Evolutionary conservation across 92 coral and sea anemone species (phyloP).

Genomic region (Epizoanthus stellaris): DNA sequence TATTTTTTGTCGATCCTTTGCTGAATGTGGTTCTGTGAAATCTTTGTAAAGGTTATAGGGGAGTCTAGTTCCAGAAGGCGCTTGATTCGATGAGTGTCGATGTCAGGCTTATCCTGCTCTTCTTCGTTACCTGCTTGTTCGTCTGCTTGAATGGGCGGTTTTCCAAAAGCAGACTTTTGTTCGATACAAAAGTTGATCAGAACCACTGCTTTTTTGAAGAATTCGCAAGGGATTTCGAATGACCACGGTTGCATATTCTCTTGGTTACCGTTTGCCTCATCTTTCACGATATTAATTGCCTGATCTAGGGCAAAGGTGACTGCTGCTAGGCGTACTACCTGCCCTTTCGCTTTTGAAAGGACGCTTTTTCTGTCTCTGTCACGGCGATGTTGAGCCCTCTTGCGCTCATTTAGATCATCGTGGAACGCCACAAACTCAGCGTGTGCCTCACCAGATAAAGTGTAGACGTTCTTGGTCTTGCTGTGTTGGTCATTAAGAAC

Average conservation of each 20-base stretch:
- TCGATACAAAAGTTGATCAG: conserved; percentile 54
- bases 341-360: conserved; percentile 57
- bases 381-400: neutral
- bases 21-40: no score
- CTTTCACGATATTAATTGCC: conserved; percentile 23
- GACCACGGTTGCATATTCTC: conserved; percentile 8
- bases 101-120: no score
- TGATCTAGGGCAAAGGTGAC: conserved; percentile 29
- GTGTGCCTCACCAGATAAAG: no score
- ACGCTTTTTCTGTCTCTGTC: conserved; percentile 54
- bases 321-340: conserved; percentile 40
- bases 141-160: neutral
- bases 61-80: no score
- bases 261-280: neutral
- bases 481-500: no score
- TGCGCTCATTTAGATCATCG: no score
- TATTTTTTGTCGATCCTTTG: no score
- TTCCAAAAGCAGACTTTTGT: conserved; percentile 50
- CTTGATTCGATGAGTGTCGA: no score
- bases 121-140: no score
- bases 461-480: no score
- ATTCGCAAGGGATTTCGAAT: conserved; percentile 36
- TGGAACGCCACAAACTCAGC: no score
- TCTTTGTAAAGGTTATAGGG: no score
- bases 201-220: conserved; percentile 16